These are phyloP conservation scores for Poeciliopsis infans DNA, from an alignment of 2,797 vertebrate genomes.

Conservation along the genomic window DNA sequence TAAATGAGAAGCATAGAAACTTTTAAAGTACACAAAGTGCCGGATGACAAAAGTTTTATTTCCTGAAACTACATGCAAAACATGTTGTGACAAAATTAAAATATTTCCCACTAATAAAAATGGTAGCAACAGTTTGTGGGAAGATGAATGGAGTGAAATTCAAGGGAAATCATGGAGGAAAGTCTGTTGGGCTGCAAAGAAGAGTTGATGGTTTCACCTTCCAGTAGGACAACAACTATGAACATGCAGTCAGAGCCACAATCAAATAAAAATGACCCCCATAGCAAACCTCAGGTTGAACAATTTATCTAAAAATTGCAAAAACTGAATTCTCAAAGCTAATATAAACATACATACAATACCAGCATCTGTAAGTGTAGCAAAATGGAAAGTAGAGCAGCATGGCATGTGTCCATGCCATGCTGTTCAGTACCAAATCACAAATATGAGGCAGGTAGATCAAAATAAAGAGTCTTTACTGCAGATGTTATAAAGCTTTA, in stretches of 20 bases:
- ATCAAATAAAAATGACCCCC: not conserved
- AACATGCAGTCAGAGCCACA: not conserved
- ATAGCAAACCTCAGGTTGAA: not conserved
- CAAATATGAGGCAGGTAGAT: not conserved
- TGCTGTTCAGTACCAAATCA: not conserved
- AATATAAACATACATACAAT: not conserved
- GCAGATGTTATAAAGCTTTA: not conserved
- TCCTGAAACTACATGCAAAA: not conserved
- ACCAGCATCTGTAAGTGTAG: not conserved
- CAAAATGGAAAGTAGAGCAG: not conserved
- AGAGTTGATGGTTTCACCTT: not conserved
- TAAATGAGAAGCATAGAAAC: too few species aligned
- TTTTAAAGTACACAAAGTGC: too few species aligned
- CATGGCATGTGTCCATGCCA: not conserved
- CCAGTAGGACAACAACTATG: not conserved
- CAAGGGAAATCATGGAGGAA: not conserved
- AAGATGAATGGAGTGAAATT: not conserved
- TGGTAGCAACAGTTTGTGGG: not conserved
- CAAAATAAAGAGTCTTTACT: not conserved
- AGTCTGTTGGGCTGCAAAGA: not conserved
- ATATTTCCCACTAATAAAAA: not conserved
- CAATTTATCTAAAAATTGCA: not conserved
- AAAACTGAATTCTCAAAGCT: not conserved
- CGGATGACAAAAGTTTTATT: too few species aligned
- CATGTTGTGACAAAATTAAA: not conserved